phyloP scores from a whole-genome alignment of 2,888 invertebrate species.

The Blomia tropicalis region DNA sequence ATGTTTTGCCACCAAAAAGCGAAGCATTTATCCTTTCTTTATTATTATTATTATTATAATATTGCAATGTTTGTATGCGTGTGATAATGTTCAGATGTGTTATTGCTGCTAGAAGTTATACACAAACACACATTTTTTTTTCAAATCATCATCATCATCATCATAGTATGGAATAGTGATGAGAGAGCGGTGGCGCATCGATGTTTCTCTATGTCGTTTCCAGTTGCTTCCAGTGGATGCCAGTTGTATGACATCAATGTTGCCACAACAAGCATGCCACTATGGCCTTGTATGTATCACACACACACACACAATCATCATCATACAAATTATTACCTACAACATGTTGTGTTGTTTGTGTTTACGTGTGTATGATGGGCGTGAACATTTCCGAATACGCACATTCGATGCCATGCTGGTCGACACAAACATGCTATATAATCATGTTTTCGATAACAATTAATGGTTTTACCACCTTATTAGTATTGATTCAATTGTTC shows the following conservation, averaged over 20 bases:
- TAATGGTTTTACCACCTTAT: no score
- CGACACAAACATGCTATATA: background rate
- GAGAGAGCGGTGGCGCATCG: no score
- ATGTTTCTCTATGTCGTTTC: conserved; percentile 1
- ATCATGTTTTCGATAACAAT: background rate
- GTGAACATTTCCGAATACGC: no score
- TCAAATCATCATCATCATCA: background rate
- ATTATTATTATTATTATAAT: no score
- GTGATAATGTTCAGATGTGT: no score
- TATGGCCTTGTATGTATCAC: background rate
- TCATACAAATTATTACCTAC: no score
- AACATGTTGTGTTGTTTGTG: background rate
- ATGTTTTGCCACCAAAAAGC: background rate
- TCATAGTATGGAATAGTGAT: background rate
- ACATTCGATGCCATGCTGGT: no score
- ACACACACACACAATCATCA: background rate
- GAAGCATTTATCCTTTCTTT: background rate
- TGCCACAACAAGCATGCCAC: conserved; percentile 5
- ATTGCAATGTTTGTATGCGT: no score
- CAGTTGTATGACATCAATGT: conserved; percentile 8
- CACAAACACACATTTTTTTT: no score
- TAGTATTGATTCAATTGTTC: no score
- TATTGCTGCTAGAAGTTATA: no score
- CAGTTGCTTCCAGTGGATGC: conserved; percentile 8
- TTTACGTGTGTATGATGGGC: no score